Evolutionary conservation across 2,888 invertebrate genomes (phyloP).

Genomic region (Melanostoma scalare): DNA sequence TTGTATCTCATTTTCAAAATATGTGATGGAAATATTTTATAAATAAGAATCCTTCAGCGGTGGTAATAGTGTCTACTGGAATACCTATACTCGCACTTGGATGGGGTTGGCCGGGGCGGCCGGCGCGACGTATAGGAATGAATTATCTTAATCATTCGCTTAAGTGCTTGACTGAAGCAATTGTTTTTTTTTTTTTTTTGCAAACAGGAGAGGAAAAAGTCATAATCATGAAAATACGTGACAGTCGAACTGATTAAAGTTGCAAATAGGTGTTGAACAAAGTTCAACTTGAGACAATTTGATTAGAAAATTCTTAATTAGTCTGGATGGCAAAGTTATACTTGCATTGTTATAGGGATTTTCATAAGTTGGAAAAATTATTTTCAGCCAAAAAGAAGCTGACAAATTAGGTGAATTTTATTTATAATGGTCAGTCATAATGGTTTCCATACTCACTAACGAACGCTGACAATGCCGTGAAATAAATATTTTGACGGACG

Average conservation of each 20-base stretch:
- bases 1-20: conserved; percentile 73
- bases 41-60: conserved; percentile 56
- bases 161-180: conserved; percentile 68
- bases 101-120: neutral
- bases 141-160: conserved; percentile 71
- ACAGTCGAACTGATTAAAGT: conserved; percentile 66
- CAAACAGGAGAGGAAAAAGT: conserved; percentile 18
- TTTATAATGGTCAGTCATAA: too few species aligned
- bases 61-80: neutral
- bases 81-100: neutral
- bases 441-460: too few species aligned
- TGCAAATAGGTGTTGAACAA: conserved; percentile 58
- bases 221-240: conserved; percentile 66
- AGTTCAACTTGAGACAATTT: conserved; percentile 49
- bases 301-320: conserved; percentile 59
- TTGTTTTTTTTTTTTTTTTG: conserved; percentile 51
- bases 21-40: conserved; percentile 73
- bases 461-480: too few species aligned
- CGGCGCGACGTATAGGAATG: conserved; percentile 21
- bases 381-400: too few species aligned
- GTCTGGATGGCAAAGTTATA: neutral
- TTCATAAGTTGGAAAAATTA: too few species aligned
- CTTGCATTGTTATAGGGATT: too few species aligned
- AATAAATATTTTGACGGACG: too few species aligned
- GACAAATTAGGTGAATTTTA: too few species aligned